A percentile compares a stretch with the other conserved stretches of the same genome.
phyloP scores from a whole-genome alignment of 23 tunicate species.

The Styela plicata region DNA sequence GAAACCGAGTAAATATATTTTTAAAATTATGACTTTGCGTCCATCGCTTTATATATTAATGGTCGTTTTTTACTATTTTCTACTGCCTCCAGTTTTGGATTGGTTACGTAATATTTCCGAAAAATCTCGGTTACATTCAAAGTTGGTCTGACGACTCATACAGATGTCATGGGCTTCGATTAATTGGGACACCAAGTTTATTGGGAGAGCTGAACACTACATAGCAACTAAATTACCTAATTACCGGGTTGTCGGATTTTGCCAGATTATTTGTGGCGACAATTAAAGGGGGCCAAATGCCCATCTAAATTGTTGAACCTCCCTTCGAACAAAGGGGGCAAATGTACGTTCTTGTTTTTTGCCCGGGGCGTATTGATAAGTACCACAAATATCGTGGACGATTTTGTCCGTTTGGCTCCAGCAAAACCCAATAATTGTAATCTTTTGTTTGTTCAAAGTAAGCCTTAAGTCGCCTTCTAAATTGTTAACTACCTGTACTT shows the following conservation, averaged over 20 bases:
- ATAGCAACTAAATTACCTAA: no score
- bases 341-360: constrained; percentile 1
- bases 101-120: no score
- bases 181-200: no score
- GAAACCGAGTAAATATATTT: no score
- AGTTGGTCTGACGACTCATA: no score
- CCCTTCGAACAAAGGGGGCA: constrained; percentile 10
- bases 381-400: neutral
- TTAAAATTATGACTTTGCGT: no score
- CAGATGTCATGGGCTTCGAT: no score
- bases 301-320: constrained; percentile 13
- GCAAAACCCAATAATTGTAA: neutral
- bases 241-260: neutral
- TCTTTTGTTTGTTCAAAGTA: neutral
- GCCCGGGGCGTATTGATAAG: constrained; percentile 17
- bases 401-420: neutral
- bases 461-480: neutral
- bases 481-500: neutral
- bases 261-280: neutral
- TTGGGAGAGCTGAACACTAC: no score
- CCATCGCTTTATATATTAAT: no score
- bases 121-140: no score
- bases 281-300: neutral
- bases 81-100: no score
- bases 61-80: no score